These are phyloP conservation scores for Aldrovandia affinis DNA, from an alignment of 2,797 vertebrate species.

Conservation along the genomic window DNA sequence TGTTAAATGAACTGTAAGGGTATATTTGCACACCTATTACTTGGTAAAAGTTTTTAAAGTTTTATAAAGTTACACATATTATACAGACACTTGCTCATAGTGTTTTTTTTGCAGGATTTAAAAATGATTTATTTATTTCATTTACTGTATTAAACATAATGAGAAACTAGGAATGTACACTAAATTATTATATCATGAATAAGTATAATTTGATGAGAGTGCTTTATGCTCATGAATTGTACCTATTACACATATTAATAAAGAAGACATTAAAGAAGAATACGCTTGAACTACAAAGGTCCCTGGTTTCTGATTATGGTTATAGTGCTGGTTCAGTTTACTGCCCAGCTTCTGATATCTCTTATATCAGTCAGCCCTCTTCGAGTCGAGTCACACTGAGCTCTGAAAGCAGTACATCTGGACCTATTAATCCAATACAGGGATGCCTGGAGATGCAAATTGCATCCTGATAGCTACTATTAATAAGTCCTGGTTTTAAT, in stretches of 20 bases:
- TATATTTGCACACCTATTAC: slow-evolving; percentile 15
- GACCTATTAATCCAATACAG: background rate
- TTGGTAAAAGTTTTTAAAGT: no score
- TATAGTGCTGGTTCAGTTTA: background rate
- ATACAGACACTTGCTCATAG: no score
- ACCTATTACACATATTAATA: background rate
- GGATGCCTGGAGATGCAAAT: background rate
- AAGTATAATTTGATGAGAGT: background rate
- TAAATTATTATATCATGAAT: background rate
- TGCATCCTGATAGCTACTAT: background rate
- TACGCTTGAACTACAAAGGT: background rate
- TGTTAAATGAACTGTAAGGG: slow-evolving; percentile 41
- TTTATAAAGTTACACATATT: no score
- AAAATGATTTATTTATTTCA: no score
- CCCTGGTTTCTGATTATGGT: background rate
- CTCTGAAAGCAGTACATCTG: background rate
- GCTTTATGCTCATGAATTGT: background rate
- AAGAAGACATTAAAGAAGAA: background rate
- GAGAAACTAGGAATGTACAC: background rate
- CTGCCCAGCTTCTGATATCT: background rate
- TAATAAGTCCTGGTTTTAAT: background rate
- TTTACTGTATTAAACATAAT: background rate
- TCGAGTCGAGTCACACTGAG: background rate
- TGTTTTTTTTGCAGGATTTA: no score
- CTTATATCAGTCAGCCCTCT: background rate